Base-by-base conservation (phyloP, 2,113 vertebrate species). In the Corynorhinus townsendii region DNA sequence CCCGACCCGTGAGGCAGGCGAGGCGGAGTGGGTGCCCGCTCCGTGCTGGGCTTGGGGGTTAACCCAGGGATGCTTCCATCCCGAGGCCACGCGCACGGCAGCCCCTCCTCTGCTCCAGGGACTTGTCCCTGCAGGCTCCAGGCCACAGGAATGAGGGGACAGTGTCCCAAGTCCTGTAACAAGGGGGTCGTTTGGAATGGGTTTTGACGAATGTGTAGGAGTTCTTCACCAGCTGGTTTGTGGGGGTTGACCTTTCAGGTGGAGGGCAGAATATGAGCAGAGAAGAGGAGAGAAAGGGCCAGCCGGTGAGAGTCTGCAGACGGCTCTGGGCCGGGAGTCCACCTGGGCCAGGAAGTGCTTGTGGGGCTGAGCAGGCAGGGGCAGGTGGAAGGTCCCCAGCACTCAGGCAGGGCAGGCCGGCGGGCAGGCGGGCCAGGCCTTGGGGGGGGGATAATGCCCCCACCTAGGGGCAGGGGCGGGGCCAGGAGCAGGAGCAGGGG, bases 91-190 rank as follows among this genome's bases (percentile, higher is more conserved):
- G 14, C 49, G 30, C 0, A 0, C 2, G 43, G 22, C 35, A n/a
- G 20, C 43, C 40, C 38, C 3, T 43, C 1, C 52, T 17, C 4
- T 16, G 14, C 35, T 5, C 0, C 14, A 1, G 1, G 1, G 33
- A 10, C 56, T 33, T 14, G 3, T 62, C 5, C 16, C 7, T 2
- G 16, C 22, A 3, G 28, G 19, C 26, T 26, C 49, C 30, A 33
- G 40, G 62, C 26, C 33, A 20, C 0, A 0, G 75, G 15, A 14
- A 56, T 0, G 69, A 20, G 3, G 4, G 26, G 66, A 56, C 20
- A 15, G 20, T 30, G 7, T 68, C 33, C n/a, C 33, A 14, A 43
- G 52, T 69, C n/a, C 59, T 83, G 0, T 11, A 7, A 30, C 19
- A 80, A 3, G 2, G 5, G 4, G n/a, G 33, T 30, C 11, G 5